Conservation (phyloP, 2,888 invertebrate species). For the Hedychridium roseum region DNA sequence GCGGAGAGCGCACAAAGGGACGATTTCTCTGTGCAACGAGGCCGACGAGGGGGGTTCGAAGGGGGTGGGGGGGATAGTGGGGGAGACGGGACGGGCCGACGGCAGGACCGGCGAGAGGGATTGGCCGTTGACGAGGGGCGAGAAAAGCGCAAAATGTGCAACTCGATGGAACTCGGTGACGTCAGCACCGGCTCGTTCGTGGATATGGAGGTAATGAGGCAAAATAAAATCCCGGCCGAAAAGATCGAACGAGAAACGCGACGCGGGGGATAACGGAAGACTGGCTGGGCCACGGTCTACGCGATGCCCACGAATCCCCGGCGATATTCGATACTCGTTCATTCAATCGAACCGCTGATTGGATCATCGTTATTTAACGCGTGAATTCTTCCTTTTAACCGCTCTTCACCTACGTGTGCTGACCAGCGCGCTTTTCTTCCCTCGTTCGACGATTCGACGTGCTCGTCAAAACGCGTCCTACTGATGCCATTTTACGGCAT, state of each 20-base stretch:
- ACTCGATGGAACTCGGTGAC: constrained; percentile 39
- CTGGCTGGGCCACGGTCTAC: constrained; percentile 16
- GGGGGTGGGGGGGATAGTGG: constrained; percentile 1
- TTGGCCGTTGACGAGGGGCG: constrained; percentile 16
- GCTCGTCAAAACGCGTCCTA: no score
- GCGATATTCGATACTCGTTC: constrained; percentile 22
- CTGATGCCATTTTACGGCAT: no score
- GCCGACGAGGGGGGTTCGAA: constrained; percentile 6
- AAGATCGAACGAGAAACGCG: constrained; percentile 21
- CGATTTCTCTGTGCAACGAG: no score
- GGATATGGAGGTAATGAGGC: constrained; percentile 37
- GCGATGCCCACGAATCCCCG: constrained; percentile 15
- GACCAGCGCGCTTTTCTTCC: no score
- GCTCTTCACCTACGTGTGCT: no score
- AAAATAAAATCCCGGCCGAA: constrained; percentile 38
- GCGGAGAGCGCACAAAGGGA: no score
- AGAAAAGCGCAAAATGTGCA: constrained; percentile 59
- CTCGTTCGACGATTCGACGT: no score
- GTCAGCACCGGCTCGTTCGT: constrained; percentile 38
- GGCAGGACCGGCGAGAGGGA: constrained; percentile 8
- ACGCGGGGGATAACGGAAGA: neutral
- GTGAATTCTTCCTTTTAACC: neutral
- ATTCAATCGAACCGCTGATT: constrained; percentile 13
- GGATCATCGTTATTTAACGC: constrained; percentile 15
- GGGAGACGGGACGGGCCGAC: constrained; percentile 9